Conservation (phyloP, 2,797 vertebrate species). For the Pseudochaenichthys georgianus region DNA sequence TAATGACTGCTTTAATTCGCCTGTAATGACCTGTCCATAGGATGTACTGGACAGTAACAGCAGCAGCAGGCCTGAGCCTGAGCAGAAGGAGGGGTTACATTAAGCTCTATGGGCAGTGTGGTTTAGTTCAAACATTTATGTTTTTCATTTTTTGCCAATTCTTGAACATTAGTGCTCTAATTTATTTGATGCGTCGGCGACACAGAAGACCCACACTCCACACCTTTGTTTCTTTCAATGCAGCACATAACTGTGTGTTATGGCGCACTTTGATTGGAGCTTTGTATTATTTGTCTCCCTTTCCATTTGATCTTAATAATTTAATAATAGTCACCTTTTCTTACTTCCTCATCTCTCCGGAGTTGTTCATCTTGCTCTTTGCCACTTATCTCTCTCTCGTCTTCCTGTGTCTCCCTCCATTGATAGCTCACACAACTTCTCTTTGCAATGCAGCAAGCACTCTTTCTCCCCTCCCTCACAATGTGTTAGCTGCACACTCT, state of each 20-base stretch:
- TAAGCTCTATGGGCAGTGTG: conserved; percentile 27
- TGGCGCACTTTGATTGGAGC: conserved; percentile 1
- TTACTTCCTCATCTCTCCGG: conserved; percentile 12
- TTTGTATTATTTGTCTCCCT: conserved; percentile 2
- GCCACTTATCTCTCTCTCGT: not conserved
- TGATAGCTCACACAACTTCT: conserved; percentile 58
- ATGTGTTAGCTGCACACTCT: conserved; percentile 79
- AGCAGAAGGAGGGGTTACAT: conserved; percentile 39
- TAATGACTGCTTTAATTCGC: conserved; percentile 75
- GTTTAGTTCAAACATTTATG: conserved; percentile 1
- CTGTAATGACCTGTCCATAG: conserved; percentile 80
- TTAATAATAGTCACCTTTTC: conserved; percentile 4
- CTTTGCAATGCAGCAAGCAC: conserved; percentile 54
- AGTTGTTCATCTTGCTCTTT: conserved; percentile 26
- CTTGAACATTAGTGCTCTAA: conserved; percentile 13
- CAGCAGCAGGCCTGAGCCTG: conserved; percentile 28
- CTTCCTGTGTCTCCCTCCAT: conserved; percentile 31
- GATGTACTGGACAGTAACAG: conserved; percentile 74
- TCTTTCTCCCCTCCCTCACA: conserved; percentile 59
- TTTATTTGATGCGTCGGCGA: conserved; percentile 31
- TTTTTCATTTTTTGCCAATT: not conserved
- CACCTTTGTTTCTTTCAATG: conserved; percentile 27
- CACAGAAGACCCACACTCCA: conserved; percentile 36
- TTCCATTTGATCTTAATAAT: conserved; percentile 24
- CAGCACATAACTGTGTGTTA: conserved; percentile 41